Evolutionary conservation across 1,140 invertebrate species (phyloP), one percentile per base, ranked within the genome.

Genomic region (Procambarus clarkii): DNA sequence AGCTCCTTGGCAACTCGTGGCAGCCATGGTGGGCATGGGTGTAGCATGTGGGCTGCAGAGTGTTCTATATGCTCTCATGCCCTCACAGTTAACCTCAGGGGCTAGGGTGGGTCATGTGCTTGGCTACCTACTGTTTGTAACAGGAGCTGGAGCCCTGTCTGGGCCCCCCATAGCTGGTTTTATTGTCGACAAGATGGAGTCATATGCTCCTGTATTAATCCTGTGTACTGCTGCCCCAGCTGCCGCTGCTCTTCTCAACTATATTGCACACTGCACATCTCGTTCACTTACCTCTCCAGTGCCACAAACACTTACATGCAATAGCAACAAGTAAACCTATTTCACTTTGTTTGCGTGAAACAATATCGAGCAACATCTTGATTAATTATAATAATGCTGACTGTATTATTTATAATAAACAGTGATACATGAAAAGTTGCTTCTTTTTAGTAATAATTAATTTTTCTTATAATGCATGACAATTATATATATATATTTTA

Each of bases 11-110:
- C 84, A 86, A 13, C 48, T 91, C 24, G 60, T 91, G 44, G 50
- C 78, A 8, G 84, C 84, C 50, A 86, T 91, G 90, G 90, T 87
- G 24, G 90, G 84, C 34, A 64, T 91, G n/a, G 90, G 90, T 21
- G 54, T 87, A 0, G 84, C 84, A 13, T 91, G 90, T 60, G 90
- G 90, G 18, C 11, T 91, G 15, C 90, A 91, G 78, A 86, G 84
- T 44, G 90, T 91, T 7, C 64, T 87, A 11, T 81, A 81, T 34
- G 90, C 90, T 77, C 84, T 91, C 64, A 60, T 91, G 48, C 90
- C 90, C 21, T 91, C 90, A 50, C 64, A 91, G 48, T 24, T 91
- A 7, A 82, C 60, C 46, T 76, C 83, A 1, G 84, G 84, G 7
- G 60, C n/a, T 8, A 79, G 60, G 1, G 77, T 91, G 64, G 90